Base-by-base conservation (phyloP, 2,888 invertebrate genomes). In the Bhutanitis thaidina region DNA sequence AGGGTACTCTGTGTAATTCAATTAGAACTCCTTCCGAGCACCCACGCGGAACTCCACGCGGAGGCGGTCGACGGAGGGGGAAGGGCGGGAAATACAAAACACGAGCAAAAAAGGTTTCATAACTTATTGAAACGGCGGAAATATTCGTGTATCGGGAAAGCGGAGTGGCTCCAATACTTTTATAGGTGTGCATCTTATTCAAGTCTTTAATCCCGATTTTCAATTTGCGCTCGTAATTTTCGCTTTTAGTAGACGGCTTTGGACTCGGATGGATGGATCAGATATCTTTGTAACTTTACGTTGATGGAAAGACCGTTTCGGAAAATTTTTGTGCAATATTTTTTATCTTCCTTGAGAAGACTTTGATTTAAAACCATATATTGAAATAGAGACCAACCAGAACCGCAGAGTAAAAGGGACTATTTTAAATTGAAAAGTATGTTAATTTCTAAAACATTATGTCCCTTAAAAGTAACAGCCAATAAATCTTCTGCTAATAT, bases 1-100 rank as follows among this genome's bases (percentile, higher is more conserved):
- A 59, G 62, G 63, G 70, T 73, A 75, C 76, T 20, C 66, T 67
- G 60, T 60, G 77, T 84, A 82, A 84, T 80, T 80, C 71, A 77
- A 83, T 84, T 84, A 83, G 74, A 72, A 71, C 74, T 79, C 74
- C 72, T 77, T 74, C 64, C 57, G 41, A 55, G 53, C 61, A 44
- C 53, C 52, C 56, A 50, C n/a, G n/a, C n/a, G n/a, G n/a, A n/a
- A 58, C 45, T 34, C 40, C 12, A 39, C 44, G 34, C 5, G 13
- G 36, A 1, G 35, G 13, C 7, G 55, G 3, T 32, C 29, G 29
- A 4, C 4, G 47, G 58, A 58, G 57, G 61, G 69, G 66, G 71
- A 72, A n/a, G 8, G 45, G 30, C 16, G 53, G 45, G 70, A 71
- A 77, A 73, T 73, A 75, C 70, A 72, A 76, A 77, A 77, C 69